Evolutionary conservation across 2,888 invertebrate species (phyloP).

Genomic region (Crioceris asparagi): DNA sequence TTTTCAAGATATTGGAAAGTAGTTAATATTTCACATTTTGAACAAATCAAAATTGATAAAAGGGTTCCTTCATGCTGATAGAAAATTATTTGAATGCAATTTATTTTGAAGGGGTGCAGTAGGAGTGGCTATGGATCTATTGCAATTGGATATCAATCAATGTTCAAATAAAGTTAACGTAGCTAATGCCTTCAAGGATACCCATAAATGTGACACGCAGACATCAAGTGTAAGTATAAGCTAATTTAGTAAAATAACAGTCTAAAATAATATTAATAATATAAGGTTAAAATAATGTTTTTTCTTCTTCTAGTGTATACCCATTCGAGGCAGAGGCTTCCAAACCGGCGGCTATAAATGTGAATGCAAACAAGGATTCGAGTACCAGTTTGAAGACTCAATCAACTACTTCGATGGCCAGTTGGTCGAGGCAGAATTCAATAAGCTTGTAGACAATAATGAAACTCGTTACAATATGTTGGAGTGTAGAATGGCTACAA

Average conservation of each 20-base stretch:
- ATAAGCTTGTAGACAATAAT: slow-evolving; percentile 70
- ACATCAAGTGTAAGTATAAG: slow-evolving; percentile 76
- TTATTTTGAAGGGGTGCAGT: slow-evolving; percentile 94
- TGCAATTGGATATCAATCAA: slow-evolving; percentile 87
- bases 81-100: too few species aligned
- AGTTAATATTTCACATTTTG: too few species aligned
- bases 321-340: slow-evolving; percentile 85
- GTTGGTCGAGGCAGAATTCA: slow-evolving; percentile 89
- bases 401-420: slow-evolving; percentile 95
- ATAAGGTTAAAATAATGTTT: too few species aligned
- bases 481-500: slow-evolving; percentile 81
- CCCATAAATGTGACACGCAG: slow-evolving; percentile 84
- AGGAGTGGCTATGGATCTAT: slow-evolving; percentile 82
- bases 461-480: slow-evolving; percentile 82
- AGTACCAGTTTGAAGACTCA: slow-evolving; percentile 91
- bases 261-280: too few species aligned
- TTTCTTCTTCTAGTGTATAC: slow-evolving; percentile 70
- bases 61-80: too few species aligned
- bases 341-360: slow-evolving; percentile 95
- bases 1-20: too few species aligned
- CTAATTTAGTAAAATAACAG: not conserved
- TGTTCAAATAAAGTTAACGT: slow-evolving; percentile 82
- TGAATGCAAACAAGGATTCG: slow-evolving; percentile 93
- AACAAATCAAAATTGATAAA: too few species aligned
- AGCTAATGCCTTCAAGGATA: slow-evolving; percentile 89